Base-by-base conservation (phyloP, 2,113 vertebrate genomes). In the Ammospiza caudacuta region DNA sequence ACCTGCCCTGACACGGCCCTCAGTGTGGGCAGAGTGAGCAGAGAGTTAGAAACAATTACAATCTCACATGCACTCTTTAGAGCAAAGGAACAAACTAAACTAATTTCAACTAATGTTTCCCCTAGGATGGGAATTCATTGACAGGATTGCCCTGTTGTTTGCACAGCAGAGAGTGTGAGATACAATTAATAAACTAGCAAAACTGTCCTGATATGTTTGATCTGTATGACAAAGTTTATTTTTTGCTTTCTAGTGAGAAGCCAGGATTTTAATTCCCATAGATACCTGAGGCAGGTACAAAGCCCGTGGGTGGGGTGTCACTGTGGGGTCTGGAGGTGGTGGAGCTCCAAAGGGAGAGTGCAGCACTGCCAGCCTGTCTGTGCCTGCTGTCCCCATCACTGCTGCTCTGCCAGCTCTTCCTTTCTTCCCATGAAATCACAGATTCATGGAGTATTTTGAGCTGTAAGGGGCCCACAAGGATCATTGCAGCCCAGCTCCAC, bases 101-200 rank as follows among this genome's bases (percentile, higher is more conserved):
- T 94, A 54, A 94, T 95, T 92, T 80, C 77, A 90, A 15, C 77
- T 94, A 80, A 96, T 92, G 89, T 61, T 90, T 94, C 95, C 94
- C 87, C 75, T 87, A 94, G 91, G 94, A 91, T 91, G 83, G 70
- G 77, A 87, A 82, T 89, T 87, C 81, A 77, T 47, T 58, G 92
- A 47, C 83, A 67, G 95, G 83, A 92, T 88, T 92, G 77, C 84
- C 70, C 78, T 77, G 83, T 58, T 94, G 89, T 93, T 93, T 95
- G 86, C 88, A 82, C 80, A 73, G 76, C 3, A 1, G 82, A 88
- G 79, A 8, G 5, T 37, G 9, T 25, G 73, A 72, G 70, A 91
- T 87, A 3, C 72, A 1, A 74, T 86, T 91, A 90, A 90, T 79
- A 90, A 95, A 92, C n/a, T 17, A 49, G 66, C 63, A 84, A 35